phyloP scores from a whole-genome alignment of 1,140 invertebrate species.

The Drosophila takahashii region DNA sequence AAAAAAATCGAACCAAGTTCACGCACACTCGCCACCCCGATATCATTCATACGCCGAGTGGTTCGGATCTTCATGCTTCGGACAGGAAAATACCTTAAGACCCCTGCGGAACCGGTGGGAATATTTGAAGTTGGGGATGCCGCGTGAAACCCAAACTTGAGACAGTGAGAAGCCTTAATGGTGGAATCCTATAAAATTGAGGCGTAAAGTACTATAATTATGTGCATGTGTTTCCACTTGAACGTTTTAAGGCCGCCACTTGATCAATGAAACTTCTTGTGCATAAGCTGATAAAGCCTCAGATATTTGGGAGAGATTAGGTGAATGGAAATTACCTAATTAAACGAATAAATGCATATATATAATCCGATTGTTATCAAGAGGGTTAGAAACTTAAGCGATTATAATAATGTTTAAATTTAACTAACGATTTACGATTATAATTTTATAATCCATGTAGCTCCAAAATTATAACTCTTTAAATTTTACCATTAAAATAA shows the following conservation, averaged over 20 bases:
- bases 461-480: too few relatives aligned
- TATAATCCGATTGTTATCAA: background rate
- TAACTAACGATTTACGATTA: too few relatives aligned
- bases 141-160: background rate
- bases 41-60: conserved; percentile 41
- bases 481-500: too few relatives aligned
- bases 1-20: conserved; percentile 17
- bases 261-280: conserved; percentile 13
- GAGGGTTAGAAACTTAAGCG: background rate
- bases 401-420: too few relatives aligned
- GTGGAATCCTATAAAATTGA: background rate
- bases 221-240: conserved; percentile 10
- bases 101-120: background rate
- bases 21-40: conserved; percentile 1
- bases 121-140: conserved; percentile 13
- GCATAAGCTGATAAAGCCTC: conserved; percentile 1
- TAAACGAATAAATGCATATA: background rate
- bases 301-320: conserved; percentile 17
- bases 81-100: conserved; percentile 21
- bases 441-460: too few relatives aligned
- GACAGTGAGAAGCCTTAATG: too few relatives aligned
- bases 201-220: conserved; percentile 20
- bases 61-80: conserved; percentile 9
- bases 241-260: conserved; percentile 9
- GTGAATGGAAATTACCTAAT: conserved; percentile 15